Conservation (phyloP, 2,113 vertebrate genomes). For the Mustela nigripes region DNA sequence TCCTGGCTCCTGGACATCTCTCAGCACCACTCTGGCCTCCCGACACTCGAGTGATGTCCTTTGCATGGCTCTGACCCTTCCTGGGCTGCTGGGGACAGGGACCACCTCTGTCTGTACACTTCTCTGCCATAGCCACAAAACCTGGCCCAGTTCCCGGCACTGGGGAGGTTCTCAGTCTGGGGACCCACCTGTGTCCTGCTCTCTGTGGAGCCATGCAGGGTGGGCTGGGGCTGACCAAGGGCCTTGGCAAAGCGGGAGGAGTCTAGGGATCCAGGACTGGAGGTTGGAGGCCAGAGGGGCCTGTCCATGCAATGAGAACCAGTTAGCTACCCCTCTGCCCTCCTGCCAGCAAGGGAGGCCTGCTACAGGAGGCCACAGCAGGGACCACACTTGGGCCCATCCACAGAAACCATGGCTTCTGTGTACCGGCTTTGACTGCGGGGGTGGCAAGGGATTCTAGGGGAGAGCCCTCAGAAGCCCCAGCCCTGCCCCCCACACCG, state of each 20-base stretch:
- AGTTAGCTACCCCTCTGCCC: accelerated
- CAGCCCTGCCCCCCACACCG: neutral
- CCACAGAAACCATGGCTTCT: neutral
- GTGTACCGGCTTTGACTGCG: accelerated
- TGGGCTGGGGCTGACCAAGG: accelerated
- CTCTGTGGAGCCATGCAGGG: accelerated
- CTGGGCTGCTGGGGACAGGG: neutral
- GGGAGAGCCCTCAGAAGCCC: too few species aligned
- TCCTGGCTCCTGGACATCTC: neutral
- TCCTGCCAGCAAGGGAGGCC: neutral
- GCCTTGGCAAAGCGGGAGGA: neutral
- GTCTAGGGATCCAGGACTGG: neutral
- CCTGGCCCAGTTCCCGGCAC: neutral
- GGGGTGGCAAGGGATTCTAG: accelerated
- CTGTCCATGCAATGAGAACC: accelerated
- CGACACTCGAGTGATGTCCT: accelerated
- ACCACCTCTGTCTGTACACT: neutral
- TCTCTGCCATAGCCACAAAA: neutral
- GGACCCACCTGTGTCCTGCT: accelerated
- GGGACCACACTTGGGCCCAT: too few species aligned
- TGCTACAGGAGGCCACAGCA: accelerated
- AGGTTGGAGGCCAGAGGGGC: neutral
- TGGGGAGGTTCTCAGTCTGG: neutral
- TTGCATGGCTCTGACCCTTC: neutral
- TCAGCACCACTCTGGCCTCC: neutral